phyloP scores from a whole-genome alignment of 2,888 invertebrate genomes.

The Xylota segnis region DNA sequence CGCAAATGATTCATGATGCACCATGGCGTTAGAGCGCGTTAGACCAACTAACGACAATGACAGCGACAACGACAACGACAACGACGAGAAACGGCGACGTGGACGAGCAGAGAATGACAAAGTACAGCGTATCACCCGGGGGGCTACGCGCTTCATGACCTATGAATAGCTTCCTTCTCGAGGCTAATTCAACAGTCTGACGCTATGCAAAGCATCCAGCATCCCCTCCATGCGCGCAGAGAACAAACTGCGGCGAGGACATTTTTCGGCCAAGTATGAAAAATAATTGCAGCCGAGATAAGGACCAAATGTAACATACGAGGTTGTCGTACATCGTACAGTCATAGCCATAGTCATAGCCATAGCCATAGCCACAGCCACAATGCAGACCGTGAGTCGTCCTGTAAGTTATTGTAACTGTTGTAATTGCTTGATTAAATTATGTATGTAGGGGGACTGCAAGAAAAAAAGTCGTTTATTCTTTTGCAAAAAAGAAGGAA shows the following conservation, averaged over 20 bases:
- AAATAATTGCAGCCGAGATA: slow-evolving; percentile 58
- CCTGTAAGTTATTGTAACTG: slow-evolving; percentile 10
- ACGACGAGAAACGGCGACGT: neutral
- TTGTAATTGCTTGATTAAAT: slow-evolving; percentile 21
- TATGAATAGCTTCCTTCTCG: slow-evolving; percentile 44
- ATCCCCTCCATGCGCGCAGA: neutral
- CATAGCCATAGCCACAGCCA: too few species aligned
- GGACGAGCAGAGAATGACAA: slow-evolving; percentile 51
- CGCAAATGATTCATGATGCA: slow-evolving; percentile 69
- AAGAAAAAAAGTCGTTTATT: too few species aligned
- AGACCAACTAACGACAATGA: slow-evolving; percentile 56
- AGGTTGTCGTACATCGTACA: neutral
- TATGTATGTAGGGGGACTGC: neutral
- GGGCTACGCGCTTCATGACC: slow-evolving; percentile 32
- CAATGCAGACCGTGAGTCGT: neutral
- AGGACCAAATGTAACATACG: slow-evolving; percentile 20
- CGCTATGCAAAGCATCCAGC: slow-evolving; percentile 8
- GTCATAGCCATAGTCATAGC: too few species aligned
- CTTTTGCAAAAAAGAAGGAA: neutral
- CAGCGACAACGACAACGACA: slow-evolving; percentile 1
- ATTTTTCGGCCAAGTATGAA: slow-evolving; percentile 15
- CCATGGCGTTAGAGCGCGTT: slow-evolving; percentile 50
- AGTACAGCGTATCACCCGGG: slow-evolving; percentile 52
- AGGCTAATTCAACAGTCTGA: slow-evolving; percentile 39
- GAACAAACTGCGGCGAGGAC: slow-evolving; percentile 32